These are phyloP conservation scores for Boulengeromyrus knoepffleri DNA, from an alignment of 2,113 vertebrate genomes.

Conservation along the genomic window DNA sequence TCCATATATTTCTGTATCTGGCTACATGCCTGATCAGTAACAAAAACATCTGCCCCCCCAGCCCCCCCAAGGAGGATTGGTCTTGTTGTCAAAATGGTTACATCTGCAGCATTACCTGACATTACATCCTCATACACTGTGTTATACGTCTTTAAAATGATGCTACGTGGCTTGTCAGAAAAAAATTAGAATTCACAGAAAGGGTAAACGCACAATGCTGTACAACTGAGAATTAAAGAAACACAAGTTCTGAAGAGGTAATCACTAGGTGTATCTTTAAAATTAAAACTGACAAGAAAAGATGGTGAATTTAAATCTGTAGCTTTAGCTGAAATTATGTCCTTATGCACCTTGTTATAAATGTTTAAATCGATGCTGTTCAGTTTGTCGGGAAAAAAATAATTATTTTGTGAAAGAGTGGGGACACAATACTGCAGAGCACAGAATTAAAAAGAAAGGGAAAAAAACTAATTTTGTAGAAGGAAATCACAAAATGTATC, in stretches of 20 bases:
- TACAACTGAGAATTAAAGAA: not conserved
- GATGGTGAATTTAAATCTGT: not conserved
- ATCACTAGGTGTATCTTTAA: not conserved
- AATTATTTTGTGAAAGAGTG: not conserved
- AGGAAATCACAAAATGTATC: not conserved
- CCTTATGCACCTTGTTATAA: not conserved
- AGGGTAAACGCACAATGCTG: not conserved
- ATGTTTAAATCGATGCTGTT: not conserved
- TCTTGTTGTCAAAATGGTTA: not conserved
- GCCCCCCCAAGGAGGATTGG: not conserved
- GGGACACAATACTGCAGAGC: not conserved
- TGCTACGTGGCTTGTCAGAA: not conserved
- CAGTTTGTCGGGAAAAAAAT: not conserved
- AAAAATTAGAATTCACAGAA: not conserved
- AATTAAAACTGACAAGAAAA: not conserved
- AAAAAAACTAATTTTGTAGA: not conserved
- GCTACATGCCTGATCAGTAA: not conserved
- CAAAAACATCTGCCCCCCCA: not conserved
- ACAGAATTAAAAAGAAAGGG: not conserved
- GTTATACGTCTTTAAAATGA: not conserved
- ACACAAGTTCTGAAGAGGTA: not conserved
- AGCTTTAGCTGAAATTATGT: not conserved
- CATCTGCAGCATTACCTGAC: not conserved
- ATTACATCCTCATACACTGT: not conserved
- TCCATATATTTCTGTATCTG: not conserved